Conservation (phyloP, 2,888 invertebrate species). For the Linhomoeus sp. region DNA sequence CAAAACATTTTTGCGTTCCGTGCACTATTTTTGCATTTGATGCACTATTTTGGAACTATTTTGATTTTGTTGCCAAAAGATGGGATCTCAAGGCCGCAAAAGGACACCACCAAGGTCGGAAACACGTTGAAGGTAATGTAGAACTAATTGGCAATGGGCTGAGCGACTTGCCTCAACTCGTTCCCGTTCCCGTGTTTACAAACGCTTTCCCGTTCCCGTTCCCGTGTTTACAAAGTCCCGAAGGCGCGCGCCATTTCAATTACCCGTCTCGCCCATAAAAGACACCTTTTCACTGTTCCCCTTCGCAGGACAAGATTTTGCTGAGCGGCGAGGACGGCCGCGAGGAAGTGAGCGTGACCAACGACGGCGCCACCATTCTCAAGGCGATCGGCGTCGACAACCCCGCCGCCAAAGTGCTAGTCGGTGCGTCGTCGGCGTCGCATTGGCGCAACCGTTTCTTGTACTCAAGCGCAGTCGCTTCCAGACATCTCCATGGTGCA, state of each 20-base stretch:
- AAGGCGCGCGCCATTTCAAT: too few species aligned
- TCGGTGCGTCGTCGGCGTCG: constrained; percentile 34
- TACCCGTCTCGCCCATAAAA: too few species aligned
- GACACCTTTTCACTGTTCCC: not conserved
- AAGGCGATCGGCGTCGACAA: constrained; percentile 91
- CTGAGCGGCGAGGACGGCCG: constrained; percentile 26
- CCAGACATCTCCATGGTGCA: constrained; percentile 86
- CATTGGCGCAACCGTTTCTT: constrained; percentile 2
- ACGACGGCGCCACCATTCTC: constrained; percentile 95
- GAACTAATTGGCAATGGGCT: too few species aligned
- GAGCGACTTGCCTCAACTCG: too few species aligned
- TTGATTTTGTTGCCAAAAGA: too few species aligned
- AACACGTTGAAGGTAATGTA: too few species aligned
- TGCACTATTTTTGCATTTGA: too few species aligned
- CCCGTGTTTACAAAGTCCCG: not conserved
- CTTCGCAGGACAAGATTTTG: constrained; percentile 37
- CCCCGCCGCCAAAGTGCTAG: constrained; percentile 92
- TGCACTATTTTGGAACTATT: too few species aligned
- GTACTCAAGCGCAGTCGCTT: not conserved
- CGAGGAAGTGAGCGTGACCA: constrained; percentile 66
- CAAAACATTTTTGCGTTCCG: too few species aligned
- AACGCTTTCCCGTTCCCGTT: too few species aligned
- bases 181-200: not conserved
- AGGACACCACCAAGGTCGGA: too few species aligned
- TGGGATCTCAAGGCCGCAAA: too few species aligned